Evolutionary conservation across 2,113 vertebrate genomes (phyloP).

Genomic region (Sarotherodon lohbergeri): DNA sequence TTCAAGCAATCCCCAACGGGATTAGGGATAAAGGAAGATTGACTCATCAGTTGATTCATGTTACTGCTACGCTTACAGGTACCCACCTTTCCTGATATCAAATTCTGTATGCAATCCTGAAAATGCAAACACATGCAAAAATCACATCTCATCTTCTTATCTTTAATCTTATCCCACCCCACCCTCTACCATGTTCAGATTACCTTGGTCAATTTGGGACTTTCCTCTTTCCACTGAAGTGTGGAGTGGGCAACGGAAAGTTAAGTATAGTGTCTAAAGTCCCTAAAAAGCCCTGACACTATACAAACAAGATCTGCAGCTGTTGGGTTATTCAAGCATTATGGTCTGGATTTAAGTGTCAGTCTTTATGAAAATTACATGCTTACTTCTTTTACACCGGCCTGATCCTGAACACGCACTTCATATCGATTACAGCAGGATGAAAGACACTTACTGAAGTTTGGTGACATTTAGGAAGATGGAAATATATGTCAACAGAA

Average conservation of each 20-base stretch:
- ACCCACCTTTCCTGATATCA: background rate
- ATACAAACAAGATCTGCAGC: conserved; percentile 35
- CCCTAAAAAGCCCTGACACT: conserved; percentile 67
- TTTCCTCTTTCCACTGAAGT: conserved; percentile 69
- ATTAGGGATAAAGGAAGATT: background rate
- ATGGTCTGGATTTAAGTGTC: background rate
- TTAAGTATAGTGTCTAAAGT: conserved; percentile 66
- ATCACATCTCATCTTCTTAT: background rate
- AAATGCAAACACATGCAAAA: background rate
- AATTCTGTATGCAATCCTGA: background rate
- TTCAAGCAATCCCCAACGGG: background rate
- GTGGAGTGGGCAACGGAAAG: conserved; percentile 56
- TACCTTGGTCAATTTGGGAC: conserved; percentile 77
- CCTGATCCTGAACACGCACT: background rate
- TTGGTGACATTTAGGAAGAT: background rate
- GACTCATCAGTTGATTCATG: background rate
- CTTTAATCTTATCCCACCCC: background rate
- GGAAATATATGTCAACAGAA: background rate
- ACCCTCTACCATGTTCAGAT: conserved; percentile 32
- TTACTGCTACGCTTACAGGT: background rate
- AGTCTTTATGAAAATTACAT: background rate
- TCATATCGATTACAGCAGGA: background rate
- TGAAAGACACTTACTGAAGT: background rate
- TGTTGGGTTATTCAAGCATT: conserved; percentile 43
- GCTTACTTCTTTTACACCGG: background rate